Conservation (phyloP, 2,113 vertebrate species). For the Anoplopoma fimbria region DNA sequence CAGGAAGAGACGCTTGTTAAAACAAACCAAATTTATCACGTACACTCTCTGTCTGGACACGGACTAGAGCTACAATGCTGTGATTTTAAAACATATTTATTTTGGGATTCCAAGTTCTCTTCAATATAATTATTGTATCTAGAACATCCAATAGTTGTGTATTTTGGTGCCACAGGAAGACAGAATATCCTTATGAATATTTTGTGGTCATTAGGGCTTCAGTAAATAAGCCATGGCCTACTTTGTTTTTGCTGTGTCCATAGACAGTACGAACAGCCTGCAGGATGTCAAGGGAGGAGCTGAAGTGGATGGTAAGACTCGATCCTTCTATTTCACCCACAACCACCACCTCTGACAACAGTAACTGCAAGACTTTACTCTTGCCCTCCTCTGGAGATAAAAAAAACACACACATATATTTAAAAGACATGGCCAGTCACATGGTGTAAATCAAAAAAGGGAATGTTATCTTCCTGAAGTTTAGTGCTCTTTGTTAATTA, state of each 20-base stretch:
- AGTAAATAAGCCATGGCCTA: conserved; percentile 67
- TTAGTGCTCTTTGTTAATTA: neutral
- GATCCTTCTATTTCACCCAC: conserved; percentile 85
- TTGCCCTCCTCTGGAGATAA: conserved; percentile 83
- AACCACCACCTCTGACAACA: conserved; percentile 81
- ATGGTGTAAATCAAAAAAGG: neutral
- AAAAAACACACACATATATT: conserved; percentile 18
- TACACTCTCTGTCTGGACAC: neutral
- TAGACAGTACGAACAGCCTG: conserved; percentile 83
- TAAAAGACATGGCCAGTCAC: neutral
- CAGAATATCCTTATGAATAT: neutral
- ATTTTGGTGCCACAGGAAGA: neutral
- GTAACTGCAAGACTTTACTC: conserved; percentile 85
- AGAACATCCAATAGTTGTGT: neutral
- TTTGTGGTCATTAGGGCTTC: neutral
- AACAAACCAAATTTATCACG: conserved; percentile 4
- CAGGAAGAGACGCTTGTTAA: conserved; percentile 46
- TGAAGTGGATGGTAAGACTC: conserved; percentile 88
- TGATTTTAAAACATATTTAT: neutral
- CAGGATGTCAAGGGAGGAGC: conserved; percentile 88
- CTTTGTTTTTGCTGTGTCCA: conserved; percentile 87
- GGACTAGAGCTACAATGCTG: neutral
- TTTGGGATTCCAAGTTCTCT: neutral
- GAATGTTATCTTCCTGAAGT: neutral
- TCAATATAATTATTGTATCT: neutral